A percentile compares a stretch with the other conserved stretches of the same genome.
phyloP scores from a whole-genome alignment of 2,113 vertebrate genomes.

The Hippocampus mohnikei region DNA sequence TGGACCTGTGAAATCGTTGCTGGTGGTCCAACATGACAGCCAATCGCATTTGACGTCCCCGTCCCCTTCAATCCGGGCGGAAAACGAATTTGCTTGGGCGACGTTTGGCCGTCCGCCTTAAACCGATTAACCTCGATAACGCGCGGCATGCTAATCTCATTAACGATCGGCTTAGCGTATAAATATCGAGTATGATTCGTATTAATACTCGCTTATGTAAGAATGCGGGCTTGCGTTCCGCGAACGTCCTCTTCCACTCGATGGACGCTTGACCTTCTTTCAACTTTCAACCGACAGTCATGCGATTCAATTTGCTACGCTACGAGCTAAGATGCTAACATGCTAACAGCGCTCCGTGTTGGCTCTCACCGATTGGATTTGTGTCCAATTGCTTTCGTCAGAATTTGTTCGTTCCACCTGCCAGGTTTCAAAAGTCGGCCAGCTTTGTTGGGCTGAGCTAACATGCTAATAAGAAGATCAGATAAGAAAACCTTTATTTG shows the following conservation, averaged over 20 bases:
- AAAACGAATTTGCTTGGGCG: not conserved
- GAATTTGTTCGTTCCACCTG: too few relatives aligned
- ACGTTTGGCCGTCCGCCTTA: not conserved
- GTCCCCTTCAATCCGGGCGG: not conserved
- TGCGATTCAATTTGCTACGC: too few relatives aligned
- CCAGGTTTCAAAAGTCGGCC: too few relatives aligned
- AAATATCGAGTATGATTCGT: not conserved
- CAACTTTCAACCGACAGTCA: not conserved
- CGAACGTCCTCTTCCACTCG: not conserved
- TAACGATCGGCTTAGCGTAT: not conserved
- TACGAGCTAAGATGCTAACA: too few relatives aligned
- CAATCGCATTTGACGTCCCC: not conserved
- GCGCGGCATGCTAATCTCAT: not conserved
- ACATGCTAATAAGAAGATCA: too few relatives aligned
- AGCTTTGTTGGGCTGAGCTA: too few relatives aligned
- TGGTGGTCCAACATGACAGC: not conserved
- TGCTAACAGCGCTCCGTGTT: too few relatives aligned
- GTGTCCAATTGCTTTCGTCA: too few relatives aligned
- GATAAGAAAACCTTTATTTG: too few relatives aligned
- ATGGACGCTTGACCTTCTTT: not conserved
- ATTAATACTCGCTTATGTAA: not conserved
- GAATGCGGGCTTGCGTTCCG: not conserved
- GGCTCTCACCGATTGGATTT: too few relatives aligned
- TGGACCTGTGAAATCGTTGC: too few relatives aligned
- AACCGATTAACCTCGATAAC: constrained; percentile 2